Conservation (phyloP, 2,113 vertebrate species). For the Tenrec ecaudatus region DNA sequence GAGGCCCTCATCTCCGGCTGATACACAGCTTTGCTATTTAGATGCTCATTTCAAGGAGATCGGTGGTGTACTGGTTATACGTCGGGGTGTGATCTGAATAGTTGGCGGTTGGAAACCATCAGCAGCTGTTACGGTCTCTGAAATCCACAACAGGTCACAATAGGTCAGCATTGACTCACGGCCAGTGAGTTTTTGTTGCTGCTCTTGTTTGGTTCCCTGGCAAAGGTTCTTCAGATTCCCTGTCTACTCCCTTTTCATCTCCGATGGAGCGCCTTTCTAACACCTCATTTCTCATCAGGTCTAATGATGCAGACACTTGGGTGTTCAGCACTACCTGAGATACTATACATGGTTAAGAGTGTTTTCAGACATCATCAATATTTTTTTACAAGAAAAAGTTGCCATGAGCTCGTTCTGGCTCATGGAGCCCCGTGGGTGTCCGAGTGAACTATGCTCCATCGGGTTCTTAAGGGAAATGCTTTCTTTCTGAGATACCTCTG, state of each 20-base stretch:
- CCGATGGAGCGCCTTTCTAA: background rate
- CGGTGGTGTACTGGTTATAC: too few species aligned
- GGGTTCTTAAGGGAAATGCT: background rate
- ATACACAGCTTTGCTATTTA: too few species aligned
- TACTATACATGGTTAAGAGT: background rate
- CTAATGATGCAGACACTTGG: background rate
- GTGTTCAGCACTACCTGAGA: background rate
- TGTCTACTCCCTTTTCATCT: background rate
- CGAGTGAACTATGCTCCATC: background rate
- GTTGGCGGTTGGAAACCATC: too few species aligned
- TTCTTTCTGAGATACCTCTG: background rate
- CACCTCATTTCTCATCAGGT: background rate
- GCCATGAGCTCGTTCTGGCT: background rate
- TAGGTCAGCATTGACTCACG: too few species aligned
- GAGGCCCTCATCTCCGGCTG: too few species aligned
- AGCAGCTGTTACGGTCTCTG: too few species aligned
- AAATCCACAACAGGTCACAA: too few species aligned
- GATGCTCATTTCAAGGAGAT: too few species aligned
- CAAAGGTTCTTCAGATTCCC: too few species aligned
- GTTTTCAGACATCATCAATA: background rate
- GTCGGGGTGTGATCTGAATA: too few species aligned
- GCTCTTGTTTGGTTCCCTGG: too few species aligned
- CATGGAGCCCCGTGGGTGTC: background rate
- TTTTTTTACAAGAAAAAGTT: background rate
- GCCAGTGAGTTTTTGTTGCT: too few species aligned